phyloP scores from a whole-genome alignment of 1,140 invertebrate species.

The Notospermus geniculatus region DNA sequence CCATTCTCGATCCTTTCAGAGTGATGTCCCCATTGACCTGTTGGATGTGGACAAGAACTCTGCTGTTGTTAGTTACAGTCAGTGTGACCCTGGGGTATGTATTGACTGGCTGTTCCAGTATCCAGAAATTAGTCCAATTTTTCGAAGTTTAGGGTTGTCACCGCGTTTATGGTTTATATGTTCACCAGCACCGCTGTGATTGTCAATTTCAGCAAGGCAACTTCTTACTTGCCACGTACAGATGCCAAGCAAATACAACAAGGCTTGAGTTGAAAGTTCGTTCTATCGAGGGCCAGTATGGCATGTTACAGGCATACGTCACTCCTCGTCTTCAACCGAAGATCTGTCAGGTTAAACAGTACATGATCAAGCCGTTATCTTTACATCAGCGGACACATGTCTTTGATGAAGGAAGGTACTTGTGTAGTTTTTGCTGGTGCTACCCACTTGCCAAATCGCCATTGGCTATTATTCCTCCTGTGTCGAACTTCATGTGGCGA shows the following conservation, averaged over 20 bases:
- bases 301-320: slow-evolving; percentile 74
- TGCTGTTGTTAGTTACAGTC: slow-evolving; percentile 78
- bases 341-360: slow-evolving; percentile 68
- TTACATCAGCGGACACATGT: slow-evolving; percentile 69
- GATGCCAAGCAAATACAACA: slow-evolving; percentile 83
- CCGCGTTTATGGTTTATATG: too few species aligned
- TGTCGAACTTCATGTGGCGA: too few species aligned
- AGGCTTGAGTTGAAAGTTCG: slow-evolving; percentile 73
- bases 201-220: slow-evolving; percentile 69
- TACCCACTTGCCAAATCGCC: slow-evolving; percentile 2
- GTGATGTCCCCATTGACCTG: slow-evolving; percentile 78
- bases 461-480: too few species aligned
- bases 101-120: neutral
- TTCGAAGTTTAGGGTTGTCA: too few species aligned
- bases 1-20: slow-evolving; percentile 51
- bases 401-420: slow-evolving; percentile 62
- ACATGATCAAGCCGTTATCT: slow-evolving; percentile 72
- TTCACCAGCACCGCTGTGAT: too few species aligned
- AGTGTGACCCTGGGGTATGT: slow-evolving; percentile 65
- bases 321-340: slow-evolving; percentile 78
- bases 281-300: slow-evolving; percentile 77
- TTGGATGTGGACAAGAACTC: slow-evolving; percentile 84
- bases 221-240: slow-evolving; percentile 76
- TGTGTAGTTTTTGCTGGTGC: too few species aligned
- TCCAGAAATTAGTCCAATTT: too few species aligned